Evolutionary conservation across 1,140 invertebrate species (phyloP).

Genomic region (Hycleus cichorii): DNA sequence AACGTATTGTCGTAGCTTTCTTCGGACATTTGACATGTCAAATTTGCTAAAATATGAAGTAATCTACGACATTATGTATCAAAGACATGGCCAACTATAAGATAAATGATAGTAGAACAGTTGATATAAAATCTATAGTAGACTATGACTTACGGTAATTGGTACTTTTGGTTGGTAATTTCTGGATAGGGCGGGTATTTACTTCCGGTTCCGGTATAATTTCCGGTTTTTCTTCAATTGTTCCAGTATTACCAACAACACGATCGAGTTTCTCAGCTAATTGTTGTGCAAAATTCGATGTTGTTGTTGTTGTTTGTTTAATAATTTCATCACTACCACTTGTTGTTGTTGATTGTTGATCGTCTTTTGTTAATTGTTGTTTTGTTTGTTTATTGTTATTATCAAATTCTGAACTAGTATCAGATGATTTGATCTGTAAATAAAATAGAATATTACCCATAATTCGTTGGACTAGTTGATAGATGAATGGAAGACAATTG

Average conservation of each 20-base stretch:
- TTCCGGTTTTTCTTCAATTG: too few relatives aligned
- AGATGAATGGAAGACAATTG: too few relatives aligned
- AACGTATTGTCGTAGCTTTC: too few relatives aligned
- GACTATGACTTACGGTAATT: slow-evolving; percentile 5
- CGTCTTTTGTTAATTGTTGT: slow-evolving; percentile 2
- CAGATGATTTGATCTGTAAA: slow-evolving; percentile 21
- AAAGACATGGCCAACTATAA: too few relatives aligned
- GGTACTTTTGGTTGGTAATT: neutral
- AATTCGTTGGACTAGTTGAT: neutral
- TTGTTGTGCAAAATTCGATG: slow-evolving; percentile 50
- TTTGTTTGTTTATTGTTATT: slow-evolving; percentile 8
- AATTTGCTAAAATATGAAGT: too few relatives aligned
- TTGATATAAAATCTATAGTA: too few relatives aligned
- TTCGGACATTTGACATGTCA: too few relatives aligned
- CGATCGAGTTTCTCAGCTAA: slow-evolving; percentile 51
- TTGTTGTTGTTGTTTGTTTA: slow-evolving; percentile 20
- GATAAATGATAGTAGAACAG: too few relatives aligned
- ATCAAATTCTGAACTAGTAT: slow-evolving; percentile 29
- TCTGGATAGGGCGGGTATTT: slow-evolving; percentile 31
- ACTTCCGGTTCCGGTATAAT: slow-evolving; percentile 19
- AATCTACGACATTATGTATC: too few relatives aligned
- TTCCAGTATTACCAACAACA: slow-evolving; percentile 28
- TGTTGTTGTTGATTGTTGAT: slow-evolving; percentile 9
- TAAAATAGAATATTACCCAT: slow-evolving; percentile 17
- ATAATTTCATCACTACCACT: too few relatives aligned